Evolutionary conservation across 2,888 invertebrate genomes (phyloP).

Genomic region (Amphimallon solstitiale): DNA sequence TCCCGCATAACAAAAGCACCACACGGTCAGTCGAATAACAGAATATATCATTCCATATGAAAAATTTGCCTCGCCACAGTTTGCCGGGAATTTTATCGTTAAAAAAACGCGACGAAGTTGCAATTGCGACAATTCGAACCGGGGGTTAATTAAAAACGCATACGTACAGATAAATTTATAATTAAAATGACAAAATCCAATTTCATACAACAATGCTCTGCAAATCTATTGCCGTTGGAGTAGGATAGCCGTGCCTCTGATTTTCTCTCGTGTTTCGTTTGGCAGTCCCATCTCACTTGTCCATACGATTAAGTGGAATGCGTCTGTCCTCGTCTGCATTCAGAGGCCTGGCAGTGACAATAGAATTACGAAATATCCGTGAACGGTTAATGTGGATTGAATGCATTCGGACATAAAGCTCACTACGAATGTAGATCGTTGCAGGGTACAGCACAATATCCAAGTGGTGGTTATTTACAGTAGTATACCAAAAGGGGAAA

Average conservation of each 20-base stretch:
- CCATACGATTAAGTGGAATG: not conserved
- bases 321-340: not conserved
- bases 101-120: conserved; percentile 20
- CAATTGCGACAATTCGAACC: conserved; percentile 35
- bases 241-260: not conserved
- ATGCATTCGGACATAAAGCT: conserved; percentile 20
- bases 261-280: not conserved
- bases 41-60: conserved; percentile 15
- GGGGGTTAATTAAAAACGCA: conserved; percentile 58
- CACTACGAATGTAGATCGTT: conserved; percentile 1
- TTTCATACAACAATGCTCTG: conserved; percentile 61
- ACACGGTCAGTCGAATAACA: too few relatives aligned
- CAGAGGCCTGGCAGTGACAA: not conserved
- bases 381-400: conserved; percentile 15
- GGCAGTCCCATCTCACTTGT: not conserved
- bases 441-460: not conserved
- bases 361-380: conserved; percentile 28
- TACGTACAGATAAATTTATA: conserved; percentile 61
- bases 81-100: conserved; percentile 30
- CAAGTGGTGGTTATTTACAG: too few relatives aligned
- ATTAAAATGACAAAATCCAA: conserved; percentile 63
- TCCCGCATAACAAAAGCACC: too few relatives aligned
- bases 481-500: too few relatives aligned
- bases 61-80: not conserved
- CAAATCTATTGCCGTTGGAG: conserved; percentile 54